phyloP scores from a whole-genome alignment of 2,888 invertebrate genomes.

The Clitarchus hookeri region DNA sequence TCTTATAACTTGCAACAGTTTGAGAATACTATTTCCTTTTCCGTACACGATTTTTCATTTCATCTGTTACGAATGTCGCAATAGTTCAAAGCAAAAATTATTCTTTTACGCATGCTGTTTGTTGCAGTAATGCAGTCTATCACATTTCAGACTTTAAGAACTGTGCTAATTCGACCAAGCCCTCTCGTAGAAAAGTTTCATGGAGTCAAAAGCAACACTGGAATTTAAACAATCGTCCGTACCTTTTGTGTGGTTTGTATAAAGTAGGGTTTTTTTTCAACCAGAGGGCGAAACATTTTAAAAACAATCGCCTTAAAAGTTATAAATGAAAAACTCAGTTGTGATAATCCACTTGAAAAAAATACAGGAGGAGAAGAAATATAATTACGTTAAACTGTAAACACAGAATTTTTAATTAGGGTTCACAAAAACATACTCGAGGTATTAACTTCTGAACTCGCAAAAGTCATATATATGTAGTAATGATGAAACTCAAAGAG shows the following conservation, averaged over 20 bases:
- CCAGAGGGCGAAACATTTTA: not conserved
- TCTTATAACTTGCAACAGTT: not conserved
- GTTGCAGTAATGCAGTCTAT: not conserved
- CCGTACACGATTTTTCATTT: not conserved
- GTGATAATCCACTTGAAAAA: conserved; percentile 26
- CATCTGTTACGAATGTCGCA: not conserved
- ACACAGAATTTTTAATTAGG: conserved; percentile 8
- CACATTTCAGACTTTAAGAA: not conserved
- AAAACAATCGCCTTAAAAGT: conserved; percentile 25
- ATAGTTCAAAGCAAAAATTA: not conserved
- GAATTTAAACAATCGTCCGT: not conserved
- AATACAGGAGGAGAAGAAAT: conserved; percentile 5
- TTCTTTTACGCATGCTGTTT: not conserved
- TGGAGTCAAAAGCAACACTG: not conserved
- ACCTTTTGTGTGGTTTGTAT: conserved; percentile 17
- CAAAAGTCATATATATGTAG: not conserved
- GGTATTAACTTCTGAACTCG: not conserved
- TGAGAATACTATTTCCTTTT: not conserved
- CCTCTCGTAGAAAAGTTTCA: not conserved
- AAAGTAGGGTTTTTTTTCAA: not conserved
- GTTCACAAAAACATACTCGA: not conserved
- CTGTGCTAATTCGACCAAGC: not conserved
- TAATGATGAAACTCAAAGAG: not conserved
- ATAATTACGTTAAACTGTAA: not conserved
- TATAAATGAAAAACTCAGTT: conserved; percentile 11